Percentiles rank a stretch among this genome's conserved stretches.
These are phyloP conservation scores for Vanessa tameamea DNA, from an alignment of 1,140 invertebrate genomes.

Conservation along the genomic window DNA sequence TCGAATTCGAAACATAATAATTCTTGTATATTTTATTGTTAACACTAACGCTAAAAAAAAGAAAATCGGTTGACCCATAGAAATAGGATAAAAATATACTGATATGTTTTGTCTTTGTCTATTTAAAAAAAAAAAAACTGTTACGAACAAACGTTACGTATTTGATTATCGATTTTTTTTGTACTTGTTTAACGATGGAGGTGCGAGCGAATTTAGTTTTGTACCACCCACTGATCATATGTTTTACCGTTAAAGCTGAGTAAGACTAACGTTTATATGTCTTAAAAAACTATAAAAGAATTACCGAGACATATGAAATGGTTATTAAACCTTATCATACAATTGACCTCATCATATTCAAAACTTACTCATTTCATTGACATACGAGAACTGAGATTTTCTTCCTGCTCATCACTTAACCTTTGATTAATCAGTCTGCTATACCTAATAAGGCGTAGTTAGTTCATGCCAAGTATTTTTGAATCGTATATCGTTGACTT, in stretches of 20 bases:
- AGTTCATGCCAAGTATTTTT: not conserved
- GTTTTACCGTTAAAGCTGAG: not conserved
- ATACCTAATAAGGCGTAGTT: conserved; percentile 11
- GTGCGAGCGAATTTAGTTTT: no score
- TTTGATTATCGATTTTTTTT: no score
- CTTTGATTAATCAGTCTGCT: conserved; percentile 37
- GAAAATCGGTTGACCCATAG: no score
- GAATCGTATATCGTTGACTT: not conserved
- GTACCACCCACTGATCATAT: no score
- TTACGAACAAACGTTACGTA: no score
- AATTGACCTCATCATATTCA: not conserved
- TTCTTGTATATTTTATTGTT: no score
- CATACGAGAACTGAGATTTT: conserved; percentile 42
- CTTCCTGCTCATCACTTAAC: conserved; percentile 40
- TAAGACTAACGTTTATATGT: not conserved
- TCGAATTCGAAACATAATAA: no score
- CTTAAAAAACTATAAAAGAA: not conserved
- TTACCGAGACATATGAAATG: not conserved
- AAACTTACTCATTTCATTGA: not conserved
- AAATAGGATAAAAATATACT: no score
- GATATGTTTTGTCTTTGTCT: no score
- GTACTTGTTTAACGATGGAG: no score
- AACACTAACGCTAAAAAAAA: no score
- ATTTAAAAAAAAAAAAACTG: no score
- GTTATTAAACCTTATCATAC: not conserved